These are phyloP conservation scores for Drosophila aff. DNA, from an alignment of 1,140 invertebrate species.

Conservation along the genomic window DNA sequence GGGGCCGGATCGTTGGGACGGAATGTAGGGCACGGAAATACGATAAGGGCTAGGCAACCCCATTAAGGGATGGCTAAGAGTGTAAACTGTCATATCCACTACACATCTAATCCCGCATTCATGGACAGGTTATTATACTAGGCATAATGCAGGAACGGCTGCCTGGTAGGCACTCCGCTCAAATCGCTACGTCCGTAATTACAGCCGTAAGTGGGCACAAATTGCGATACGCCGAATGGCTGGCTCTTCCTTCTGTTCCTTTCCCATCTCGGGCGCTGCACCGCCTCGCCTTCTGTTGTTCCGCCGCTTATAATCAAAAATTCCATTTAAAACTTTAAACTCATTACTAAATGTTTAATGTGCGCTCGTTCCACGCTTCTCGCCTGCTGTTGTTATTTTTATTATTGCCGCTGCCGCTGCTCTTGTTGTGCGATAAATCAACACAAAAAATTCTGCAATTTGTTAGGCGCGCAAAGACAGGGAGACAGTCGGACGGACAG, in stretches of 20 bases:
- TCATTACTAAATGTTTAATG: conserved; percentile 83
- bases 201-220: conserved; percentile 45
- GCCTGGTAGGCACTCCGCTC: conserved; percentile 6
- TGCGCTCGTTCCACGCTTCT: conserved; percentile 58
- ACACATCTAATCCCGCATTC: conserved; percentile 38
- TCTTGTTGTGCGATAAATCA: conserved; percentile 55
- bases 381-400: conserved; percentile 37
- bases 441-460: conserved; percentile 70
- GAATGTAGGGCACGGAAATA: conserved; percentile 29
- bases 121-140: conserved; percentile 31
- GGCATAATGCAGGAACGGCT: conserved; percentile 13
- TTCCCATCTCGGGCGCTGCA: background rate
- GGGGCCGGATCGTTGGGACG: conserved; percentile 28
- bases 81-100: conserved; percentile 36
- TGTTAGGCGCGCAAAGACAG: conserved; percentile 68
- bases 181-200: conserved; percentile 37
- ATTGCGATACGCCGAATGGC: conserved; percentile 40
- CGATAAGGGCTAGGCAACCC: conserved; percentile 21
- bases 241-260: conserved; percentile 11
- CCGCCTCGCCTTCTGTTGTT: conserved; percentile 1
- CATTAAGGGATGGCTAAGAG: conserved; percentile 1
- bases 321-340: conserved; percentile 83
- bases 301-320: conserved; percentile 70
- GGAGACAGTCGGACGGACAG: conserved; percentile 15
- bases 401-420: conserved; percentile 37